Percentiles rank a stretch among this genome's conserved stretches.
These are phyloP conservation scores for Drosophila chauvacae DNA, from an alignment of 1,140 invertebrate genomes.

Conservation along the genomic window DNA sequence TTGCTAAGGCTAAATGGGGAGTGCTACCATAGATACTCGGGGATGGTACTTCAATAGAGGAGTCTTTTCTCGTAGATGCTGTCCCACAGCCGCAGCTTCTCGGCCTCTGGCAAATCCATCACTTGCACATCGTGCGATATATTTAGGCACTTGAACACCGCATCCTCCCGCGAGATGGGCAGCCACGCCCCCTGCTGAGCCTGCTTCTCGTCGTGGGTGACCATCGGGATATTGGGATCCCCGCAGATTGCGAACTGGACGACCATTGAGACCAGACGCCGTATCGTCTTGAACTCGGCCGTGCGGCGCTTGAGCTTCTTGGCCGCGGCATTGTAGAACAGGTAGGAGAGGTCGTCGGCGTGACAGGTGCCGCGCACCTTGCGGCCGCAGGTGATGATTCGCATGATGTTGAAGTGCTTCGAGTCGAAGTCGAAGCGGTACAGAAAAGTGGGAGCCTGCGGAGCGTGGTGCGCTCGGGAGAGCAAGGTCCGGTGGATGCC, in stretches of 20 bases:
- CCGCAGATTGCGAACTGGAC: conserved; percentile 85
- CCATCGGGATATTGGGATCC: conserved; percentile 67
- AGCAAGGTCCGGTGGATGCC: conserved; percentile 83
- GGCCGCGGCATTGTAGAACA: conserved; percentile 86
- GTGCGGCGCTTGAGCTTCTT: conserved; percentile 81
- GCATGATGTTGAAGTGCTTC: conserved; percentile 76
- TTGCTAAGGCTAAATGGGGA: conserved; percentile 31
- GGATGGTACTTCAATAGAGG: conserved; percentile 46
- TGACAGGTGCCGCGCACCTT: conserved; percentile 86
- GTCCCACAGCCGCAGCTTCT: conserved; percentile 85
- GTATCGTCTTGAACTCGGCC: conserved; percentile 83
- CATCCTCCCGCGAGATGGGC: conserved; percentile 61
- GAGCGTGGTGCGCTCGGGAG: conserved; percentile 71
- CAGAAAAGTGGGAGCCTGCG: conserved; percentile 84
- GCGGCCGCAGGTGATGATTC: conserved; percentile 84
- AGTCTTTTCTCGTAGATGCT: conserved; percentile 71
- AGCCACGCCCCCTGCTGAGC: conserved; percentile 41
- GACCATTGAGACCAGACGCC: conserved; percentile 80
- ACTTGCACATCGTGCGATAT: conserved; percentile 84
- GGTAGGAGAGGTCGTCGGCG: conserved; percentile 88
- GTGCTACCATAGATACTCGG: background rate
- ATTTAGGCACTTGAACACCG: conserved; percentile 84
- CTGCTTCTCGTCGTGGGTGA: conserved; percentile 48
- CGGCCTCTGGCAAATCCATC: conserved; percentile 84
- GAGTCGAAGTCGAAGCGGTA: conserved; percentile 85